Conservation (phyloP, 2,113 vertebrate genomes). For the Galemys pyrenaicus region DNA sequence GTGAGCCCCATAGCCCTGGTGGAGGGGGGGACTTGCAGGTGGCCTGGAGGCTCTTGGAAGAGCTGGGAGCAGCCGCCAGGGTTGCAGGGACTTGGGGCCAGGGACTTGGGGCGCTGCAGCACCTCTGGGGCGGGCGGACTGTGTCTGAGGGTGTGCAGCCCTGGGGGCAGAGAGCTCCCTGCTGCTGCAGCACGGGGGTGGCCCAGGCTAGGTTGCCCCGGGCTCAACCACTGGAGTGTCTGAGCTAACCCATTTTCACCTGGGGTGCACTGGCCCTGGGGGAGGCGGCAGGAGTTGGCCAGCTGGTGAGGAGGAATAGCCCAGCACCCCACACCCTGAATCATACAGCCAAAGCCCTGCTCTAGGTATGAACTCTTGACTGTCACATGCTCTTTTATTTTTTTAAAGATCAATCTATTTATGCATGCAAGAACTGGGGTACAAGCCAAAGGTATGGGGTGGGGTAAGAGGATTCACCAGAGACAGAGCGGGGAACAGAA, state of each 20-base stretch:
- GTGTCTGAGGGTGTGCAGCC: constrained; percentile 64
- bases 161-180: constrained; percentile 78
- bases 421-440: too few relatives aligned
- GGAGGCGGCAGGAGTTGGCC: background rate
- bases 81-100: constrained; percentile 65
- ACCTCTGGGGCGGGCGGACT: constrained; percentile 76
- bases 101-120: constrained; percentile 73
- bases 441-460: too few relatives aligned
- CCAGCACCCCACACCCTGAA: background rate
- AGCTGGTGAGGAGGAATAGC: background rate
- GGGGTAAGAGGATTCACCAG: too few relatives aligned
- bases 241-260: background rate
- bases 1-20: background rate
- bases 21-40: constrained; percentile 62
- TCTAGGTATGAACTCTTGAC: background rate
- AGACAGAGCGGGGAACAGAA: too few relatives aligned
- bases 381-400: background rate
- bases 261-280: background rate
- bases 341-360: background rate
- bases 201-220: background rate
- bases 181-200: constrained; percentile 30
- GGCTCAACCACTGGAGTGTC: background rate
- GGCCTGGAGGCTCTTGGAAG: constrained; percentile 80
- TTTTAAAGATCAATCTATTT: too few relatives aligned
- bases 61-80: constrained; percentile 81